Evolutionary conservation across 2,888 invertebrate species (phyloP).

Genomic region (Mimachlamys varia): DNA sequence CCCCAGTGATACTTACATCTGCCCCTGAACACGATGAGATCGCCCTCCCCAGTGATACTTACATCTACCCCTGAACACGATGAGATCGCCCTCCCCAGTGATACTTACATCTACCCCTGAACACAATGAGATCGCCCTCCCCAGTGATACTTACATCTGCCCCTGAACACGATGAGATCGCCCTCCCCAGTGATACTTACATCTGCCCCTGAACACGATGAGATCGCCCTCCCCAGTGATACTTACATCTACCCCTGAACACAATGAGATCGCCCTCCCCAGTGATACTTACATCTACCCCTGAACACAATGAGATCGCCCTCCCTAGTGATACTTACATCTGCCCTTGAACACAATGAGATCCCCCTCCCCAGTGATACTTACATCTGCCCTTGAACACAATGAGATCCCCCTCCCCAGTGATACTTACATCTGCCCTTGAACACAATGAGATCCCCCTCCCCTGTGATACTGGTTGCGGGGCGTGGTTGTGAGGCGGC

Average conservation of each 20-base stretch:
- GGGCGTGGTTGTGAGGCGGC: slow-evolving; percentile 57
- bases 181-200: background rate
- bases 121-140: slow-evolving; percentile 4
- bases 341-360: slow-evolving; percentile 7
- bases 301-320: background rate
- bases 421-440: slow-evolving; percentile 70
- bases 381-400: slow-evolving; percentile 21
- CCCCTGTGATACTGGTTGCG: slow-evolving; percentile 64
- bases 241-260: slow-evolving; percentile 5
- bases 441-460: slow-evolving; percentile 72
- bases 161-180: background rate
- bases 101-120: slow-evolving; percentile 5
- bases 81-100: background rate
- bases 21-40: background rate
- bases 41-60: background rate
- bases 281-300: background rate
- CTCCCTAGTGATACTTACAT: slow-evolving; percentile 2
- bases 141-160: background rate
- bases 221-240: background rate
- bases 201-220: slow-evolving; percentile 7
- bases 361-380: background rate
- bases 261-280: slow-evolving; percentile 11
- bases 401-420: background rate
- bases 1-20: slow-evolving; percentile 11
- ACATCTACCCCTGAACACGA: slow-evolving; percentile 18